Percentiles rank a stretch among this genome's conserved stretches.
These are phyloP conservation scores for Uria aalge DNA, from an alignment of 2,113 vertebrate species.

Conservation along the genomic window DNA sequence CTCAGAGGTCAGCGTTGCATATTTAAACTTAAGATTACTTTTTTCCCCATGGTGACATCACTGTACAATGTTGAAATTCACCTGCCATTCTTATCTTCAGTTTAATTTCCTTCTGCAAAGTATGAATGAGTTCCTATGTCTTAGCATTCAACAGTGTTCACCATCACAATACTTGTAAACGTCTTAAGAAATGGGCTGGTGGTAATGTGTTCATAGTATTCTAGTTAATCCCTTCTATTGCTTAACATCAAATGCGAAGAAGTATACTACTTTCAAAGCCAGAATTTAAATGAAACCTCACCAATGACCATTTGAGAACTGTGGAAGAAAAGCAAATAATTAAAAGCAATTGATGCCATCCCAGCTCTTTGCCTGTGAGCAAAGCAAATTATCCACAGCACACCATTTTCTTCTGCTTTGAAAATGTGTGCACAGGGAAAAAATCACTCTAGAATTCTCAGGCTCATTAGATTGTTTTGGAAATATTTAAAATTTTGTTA, in stretches of 20 bases:
- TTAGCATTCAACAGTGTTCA: background rate
- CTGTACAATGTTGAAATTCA: background rate
- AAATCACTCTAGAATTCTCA: background rate
- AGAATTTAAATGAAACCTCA: background rate
- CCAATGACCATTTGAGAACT: background rate
- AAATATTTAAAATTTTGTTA: background rate
- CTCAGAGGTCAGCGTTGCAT: background rate
- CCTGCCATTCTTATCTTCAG: background rate
- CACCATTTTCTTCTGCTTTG: background rate
- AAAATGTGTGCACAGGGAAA: background rate
- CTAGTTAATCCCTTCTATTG: background rate
- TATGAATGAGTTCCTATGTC: background rate
- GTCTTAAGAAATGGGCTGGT: background rate
- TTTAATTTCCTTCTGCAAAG: background rate
- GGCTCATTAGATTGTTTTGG: background rate
- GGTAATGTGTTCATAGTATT: background rate
- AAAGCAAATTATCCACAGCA: background rate
- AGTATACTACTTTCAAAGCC: background rate
- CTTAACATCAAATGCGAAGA: background rate
- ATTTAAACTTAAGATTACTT: background rate
- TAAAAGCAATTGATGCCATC: background rate
- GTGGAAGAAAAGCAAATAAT: conserved; percentile 6
- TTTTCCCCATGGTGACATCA: background rate
- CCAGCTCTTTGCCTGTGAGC: background rate
- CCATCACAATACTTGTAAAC: background rate